Conservation (phyloP, 35 echinoderm and acorn worm species). For the Ptychodera flava region DNA sequence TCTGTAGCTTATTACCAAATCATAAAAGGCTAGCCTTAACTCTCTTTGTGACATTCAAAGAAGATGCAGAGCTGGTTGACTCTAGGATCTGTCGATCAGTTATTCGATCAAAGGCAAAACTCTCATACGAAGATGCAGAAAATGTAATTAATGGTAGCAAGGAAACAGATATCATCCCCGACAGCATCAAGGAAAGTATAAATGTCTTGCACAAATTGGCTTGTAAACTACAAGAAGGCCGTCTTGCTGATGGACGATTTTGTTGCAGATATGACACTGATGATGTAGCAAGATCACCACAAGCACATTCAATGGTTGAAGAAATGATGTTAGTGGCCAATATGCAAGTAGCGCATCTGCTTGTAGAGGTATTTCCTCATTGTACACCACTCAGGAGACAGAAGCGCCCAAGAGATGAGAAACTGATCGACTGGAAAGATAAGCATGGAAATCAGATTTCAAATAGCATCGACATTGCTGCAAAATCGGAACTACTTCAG, state of each 20-base stretch:
- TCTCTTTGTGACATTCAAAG: slow-evolving; percentile 50
- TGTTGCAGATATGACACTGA: slow-evolving; percentile 28
- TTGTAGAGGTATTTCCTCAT: slow-evolving; percentile 36
- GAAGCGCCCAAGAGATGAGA: slow-evolving; percentile 34
- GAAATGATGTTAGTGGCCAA: slow-evolving; percentile 80
- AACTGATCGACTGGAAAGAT: slow-evolving; percentile 41
- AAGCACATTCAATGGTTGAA: slow-evolving; percentile 69
- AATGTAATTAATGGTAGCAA: background rate
- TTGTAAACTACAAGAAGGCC: background rate
- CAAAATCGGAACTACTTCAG: background rate
- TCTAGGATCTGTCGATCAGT: slow-evolving; percentile 21
- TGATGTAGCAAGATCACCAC: slow-evolving; percentile 16
- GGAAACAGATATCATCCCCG: background rate
- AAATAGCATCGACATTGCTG: slow-evolving; percentile 18
- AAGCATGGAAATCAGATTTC: slow-evolving; percentile 14
- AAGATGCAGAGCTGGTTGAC: slow-evolving; percentile 32
- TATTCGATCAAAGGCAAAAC: slow-evolving; percentile 41
- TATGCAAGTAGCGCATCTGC: slow-evolving; percentile 43
- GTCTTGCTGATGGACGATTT: slow-evolving; percentile 45
- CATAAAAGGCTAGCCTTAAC: slow-evolving; percentile 63
- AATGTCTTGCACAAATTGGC: slow-evolving; percentile 34
- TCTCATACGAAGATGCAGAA: slow-evolving; percentile 65
- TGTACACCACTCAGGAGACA: slow-evolving; percentile 62
- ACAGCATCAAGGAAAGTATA: slow-evolving; percentile 14
- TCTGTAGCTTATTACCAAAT: slow-evolving; percentile 49